Evolutionary conservation across 2,888 invertebrate species (phyloP), one percentile per base, ranked within the genome.

Genomic region (Rugalucina vietnamica): DNA sequence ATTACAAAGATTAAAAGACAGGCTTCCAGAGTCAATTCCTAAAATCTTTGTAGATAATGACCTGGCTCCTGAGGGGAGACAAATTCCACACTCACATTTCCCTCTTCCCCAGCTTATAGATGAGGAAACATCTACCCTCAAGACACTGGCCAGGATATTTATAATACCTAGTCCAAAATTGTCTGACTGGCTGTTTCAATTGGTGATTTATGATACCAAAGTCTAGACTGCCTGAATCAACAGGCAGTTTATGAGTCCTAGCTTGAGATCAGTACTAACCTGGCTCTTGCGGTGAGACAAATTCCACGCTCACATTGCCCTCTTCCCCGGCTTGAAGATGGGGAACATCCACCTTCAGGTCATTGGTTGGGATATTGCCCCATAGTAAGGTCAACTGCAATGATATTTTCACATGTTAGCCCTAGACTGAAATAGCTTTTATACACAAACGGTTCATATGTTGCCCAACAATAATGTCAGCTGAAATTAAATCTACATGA

Each of bases 71-170:
- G 76, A n/a, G 94, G 94, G 18, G 93, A 92, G 18, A 90, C 87
- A 71, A 94, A 91, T 14, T 91, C 88, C 12, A 94, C 93, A 57
- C 91, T 89, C 14, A 95, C 83, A 39, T 87, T 81, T 8, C 93
- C 94, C 75, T 92, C 91, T 79, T 94, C 92, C 2, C 92, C 92
- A 2, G 94, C 93, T 60, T 85, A 76, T 39, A 94, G 82, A 39
- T 79, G 89, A 14, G 93, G 93, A 5, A n/a, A 93, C 93, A 36
- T 88, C 79, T 1, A 93, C 91, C 72, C 92, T 91, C 1, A 82
- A 79, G 10, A 71, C 57, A 10, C 78, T 79, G 14, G 93, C 89
- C 5, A 90, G 86, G 34, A 94, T 89, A 49, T 85, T 90, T n/a
- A n/a, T n/a, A n/a, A n/a, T n/a, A n/a, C n/a, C n/a, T n/a, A n/a